Conservation (phyloP, 2,797 vertebrate genomes). For the Paramormyrops hopkinsi region DNA sequence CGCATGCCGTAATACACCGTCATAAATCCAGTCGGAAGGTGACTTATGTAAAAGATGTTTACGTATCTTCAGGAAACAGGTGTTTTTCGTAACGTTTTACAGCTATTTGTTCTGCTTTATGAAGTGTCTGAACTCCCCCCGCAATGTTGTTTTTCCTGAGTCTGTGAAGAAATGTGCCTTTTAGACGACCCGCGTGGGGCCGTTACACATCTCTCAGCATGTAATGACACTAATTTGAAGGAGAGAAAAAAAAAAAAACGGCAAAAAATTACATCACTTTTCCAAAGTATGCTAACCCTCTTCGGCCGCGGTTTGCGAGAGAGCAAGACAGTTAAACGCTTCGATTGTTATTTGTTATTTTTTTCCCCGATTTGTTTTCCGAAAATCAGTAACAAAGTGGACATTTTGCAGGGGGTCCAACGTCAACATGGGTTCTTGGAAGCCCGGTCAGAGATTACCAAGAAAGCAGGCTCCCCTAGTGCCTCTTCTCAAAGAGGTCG, state of each 20-base stretch:
- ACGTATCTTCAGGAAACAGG: slow-evolving; percentile 41
- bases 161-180: slow-evolving; percentile 34
- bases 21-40: not conserved
- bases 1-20: not conserved
- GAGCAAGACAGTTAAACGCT: not conserved
- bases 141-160: not conserved
- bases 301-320: slow-evolving; percentile 42
- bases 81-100: slow-evolving; percentile 51
- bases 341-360: not conserved
- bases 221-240: slow-evolving; percentile 53
- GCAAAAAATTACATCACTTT: slow-evolving; percentile 58
- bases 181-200: slow-evolving; percentile 47
- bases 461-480: not conserved
- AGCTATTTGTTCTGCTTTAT: slow-evolving; percentile 56
- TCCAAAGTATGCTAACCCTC: slow-evolving; percentile 49
- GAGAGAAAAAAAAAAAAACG: not conserved
- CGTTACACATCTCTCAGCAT: slow-evolving; percentile 53
- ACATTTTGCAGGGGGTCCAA: slow-evolving; percentile 6
- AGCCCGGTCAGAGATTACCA: not conserved
- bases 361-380: not conserved
- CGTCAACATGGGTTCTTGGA: not conserved
- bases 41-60: slow-evolving; percentile 43
- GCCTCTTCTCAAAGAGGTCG: not conserved
- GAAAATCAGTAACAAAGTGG: not conserved
- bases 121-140: slow-evolving; percentile 48